A percentile compares a stretch with the other conserved stretches of the same genome.
phyloP scores from a whole-genome alignment of 1,140 invertebrate genomes.

The Papilio aristodemus region DNA sequence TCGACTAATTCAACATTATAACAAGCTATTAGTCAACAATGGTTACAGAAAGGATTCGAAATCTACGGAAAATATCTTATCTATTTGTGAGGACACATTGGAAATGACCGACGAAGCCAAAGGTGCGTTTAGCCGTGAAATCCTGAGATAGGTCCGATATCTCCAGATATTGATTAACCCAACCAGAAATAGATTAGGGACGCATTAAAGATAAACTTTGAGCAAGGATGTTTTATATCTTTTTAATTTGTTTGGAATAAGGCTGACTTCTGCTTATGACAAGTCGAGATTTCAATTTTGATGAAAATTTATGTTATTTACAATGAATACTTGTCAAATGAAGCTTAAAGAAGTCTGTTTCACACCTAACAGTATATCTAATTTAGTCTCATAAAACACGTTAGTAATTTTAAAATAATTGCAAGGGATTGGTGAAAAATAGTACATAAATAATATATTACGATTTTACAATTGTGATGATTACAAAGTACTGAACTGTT shows the following conservation, averaged over 20 bases:
- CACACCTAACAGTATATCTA: too few species aligned
- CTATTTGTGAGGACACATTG: constrained; percentile 55
- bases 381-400: too few species aligned
- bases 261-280: not conserved
- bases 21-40: constrained; percentile 45
- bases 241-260: constrained; percentile 23
- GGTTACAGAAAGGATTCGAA: constrained; percentile 52
- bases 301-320: not conserved
- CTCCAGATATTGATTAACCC: constrained; percentile 68
- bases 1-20: constrained; percentile 36
- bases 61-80: constrained; percentile 70
- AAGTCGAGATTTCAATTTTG: not conserved
- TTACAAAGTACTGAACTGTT: not conserved
- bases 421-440: not conserved
- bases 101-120: constrained; percentile 62
- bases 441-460: not conserved
- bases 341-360: too few species aligned
- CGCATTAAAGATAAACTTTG: constrained; percentile 54
- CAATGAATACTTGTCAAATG: too few species aligned
- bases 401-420: too few species aligned
- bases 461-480: not conserved
- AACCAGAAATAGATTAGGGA: constrained; percentile 65
- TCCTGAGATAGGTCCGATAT: constrained; percentile 65
- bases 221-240: constrained; percentile 23
- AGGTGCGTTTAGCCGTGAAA: constrained; percentile 75